phyloP scores from a whole-genome alignment of 2,113 vertebrate species.

The Pygoscelis adeliae region DNA sequence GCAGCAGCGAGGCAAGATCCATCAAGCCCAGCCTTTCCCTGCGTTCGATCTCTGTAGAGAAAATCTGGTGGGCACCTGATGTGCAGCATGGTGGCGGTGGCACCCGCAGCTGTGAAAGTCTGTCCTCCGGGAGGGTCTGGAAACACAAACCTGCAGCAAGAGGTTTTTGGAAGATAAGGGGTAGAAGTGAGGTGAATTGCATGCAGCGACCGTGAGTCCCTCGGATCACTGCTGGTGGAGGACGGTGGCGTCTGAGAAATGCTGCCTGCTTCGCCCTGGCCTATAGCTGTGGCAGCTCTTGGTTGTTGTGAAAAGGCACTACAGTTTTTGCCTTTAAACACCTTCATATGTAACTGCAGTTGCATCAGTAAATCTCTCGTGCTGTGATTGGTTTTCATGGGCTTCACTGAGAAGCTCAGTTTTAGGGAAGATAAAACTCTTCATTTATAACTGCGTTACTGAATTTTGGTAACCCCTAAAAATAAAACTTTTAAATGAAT shows the following conservation, averaged over 20 bases:
- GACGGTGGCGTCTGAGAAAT: background rate
- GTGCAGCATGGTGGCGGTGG: rapidly evolving
- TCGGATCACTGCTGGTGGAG: background rate
- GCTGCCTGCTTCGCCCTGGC: background rate
- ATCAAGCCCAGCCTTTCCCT: too few relatives aligned
- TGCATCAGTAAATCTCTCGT: background rate
- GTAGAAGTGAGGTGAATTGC: background rate
- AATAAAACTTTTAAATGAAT: background rate
- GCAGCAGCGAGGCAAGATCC: background rate
- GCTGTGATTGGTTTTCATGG: background rate
- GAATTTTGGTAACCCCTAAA: background rate
- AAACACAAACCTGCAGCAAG: background rate
- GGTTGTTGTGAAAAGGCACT: background rate
- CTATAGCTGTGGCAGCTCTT: background rate
- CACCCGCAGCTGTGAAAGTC: background rate
- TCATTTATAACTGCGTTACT: background rate
- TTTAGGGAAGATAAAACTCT: background rate
- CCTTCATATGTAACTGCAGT: background rate
- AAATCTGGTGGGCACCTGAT: background rate
- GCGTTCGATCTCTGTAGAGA: rapidly evolving
- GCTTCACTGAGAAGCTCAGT: background rate
- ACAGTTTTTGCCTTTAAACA: background rate
- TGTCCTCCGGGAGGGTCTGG: rapidly evolving
- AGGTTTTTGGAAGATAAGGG: background rate
- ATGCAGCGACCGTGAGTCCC: rapidly evolving